These are phyloP conservation scores for Periplaneta americana DNA, from an alignment of 1,140 invertebrate species.

Conservation along the genomic window DNA sequence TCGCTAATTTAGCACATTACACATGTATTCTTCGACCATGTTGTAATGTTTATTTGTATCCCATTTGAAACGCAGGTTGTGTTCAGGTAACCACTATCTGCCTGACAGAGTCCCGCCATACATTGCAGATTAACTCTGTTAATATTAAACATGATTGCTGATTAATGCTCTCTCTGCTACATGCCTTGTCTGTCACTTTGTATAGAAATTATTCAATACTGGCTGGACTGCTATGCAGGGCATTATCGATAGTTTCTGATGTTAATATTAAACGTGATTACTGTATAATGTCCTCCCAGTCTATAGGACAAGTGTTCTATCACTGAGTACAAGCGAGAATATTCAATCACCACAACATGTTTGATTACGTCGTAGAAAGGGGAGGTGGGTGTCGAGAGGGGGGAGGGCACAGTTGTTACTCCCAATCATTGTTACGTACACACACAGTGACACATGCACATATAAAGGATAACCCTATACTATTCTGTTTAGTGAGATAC, in stretches of 20 bases:
- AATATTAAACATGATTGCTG: neutral
- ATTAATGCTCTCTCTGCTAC: neutral
- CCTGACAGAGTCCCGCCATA: neutral
- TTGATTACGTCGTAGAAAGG: neutral
- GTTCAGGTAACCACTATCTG: neutral
- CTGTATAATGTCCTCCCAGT: neutral
- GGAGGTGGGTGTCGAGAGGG: neutral
- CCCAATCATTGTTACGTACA: neutral
- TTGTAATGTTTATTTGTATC: neutral
- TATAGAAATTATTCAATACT: neutral
- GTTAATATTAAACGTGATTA: neutral
- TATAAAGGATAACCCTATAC: neutral
- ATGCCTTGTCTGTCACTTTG: neutral
- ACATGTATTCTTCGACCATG: neutral
- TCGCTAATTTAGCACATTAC: neutral
- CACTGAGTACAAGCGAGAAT: neutral
- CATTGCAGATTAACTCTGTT: neutral
- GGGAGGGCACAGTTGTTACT: neutral
- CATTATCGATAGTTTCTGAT: neutral
- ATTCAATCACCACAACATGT: neutral
- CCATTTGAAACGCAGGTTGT: neutral
- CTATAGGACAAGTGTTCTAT: neutral
- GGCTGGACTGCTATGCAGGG: neutral
- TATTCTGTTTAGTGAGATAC: neutral
- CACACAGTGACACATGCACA: neutral